Evolutionary conservation across 2,888 invertebrate genomes (phyloP).

Genomic region (Hypolimnas misippus): DNA sequence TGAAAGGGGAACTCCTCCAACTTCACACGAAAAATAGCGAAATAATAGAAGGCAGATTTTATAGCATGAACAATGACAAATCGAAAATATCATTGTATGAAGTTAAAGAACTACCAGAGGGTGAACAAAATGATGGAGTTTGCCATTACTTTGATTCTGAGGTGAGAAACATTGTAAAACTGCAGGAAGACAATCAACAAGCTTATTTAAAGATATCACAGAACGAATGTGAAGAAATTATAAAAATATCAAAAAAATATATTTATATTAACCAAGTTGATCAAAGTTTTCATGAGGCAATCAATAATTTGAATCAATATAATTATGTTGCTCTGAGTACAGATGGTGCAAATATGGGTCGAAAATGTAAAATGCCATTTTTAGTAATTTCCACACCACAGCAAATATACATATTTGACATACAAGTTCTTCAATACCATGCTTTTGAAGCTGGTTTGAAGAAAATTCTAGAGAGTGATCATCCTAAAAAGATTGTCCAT

Average conservation of each 20-base stretch:
- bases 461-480: slow-evolving; percentile 70
- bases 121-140: slow-evolving; percentile 62
- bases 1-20: slow-evolving; percentile 79
- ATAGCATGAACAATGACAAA: slow-evolving; percentile 72
- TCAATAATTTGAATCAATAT: slow-evolving; percentile 66
- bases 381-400: slow-evolving; percentile 71
- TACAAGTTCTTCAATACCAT: slow-evolving; percentile 76
- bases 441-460: slow-evolving; percentile 80
- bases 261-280: slow-evolving; percentile 78
- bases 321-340: slow-evolving; percentile 69
- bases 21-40: slow-evolving; percentile 74
- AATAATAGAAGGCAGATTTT: slow-evolving; percentile 74
- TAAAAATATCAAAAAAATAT: slow-evolving; percentile 71
- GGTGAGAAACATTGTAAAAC: slow-evolving; percentile 71
- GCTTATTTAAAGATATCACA: slow-evolving; percentile 68
- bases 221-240: slow-evolving; percentile 72
- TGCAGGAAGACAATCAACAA: slow-evolving; percentile 62
- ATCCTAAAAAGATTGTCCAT: slow-evolving; percentile 83
- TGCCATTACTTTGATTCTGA: slow-evolving; percentile 74
- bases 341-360: slow-evolving; percentile 77
- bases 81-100: slow-evolving; percentile 74
- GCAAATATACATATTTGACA: slow-evolving; percentile 80
- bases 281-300: slow-evolving; percentile 68
- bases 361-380: slow-evolving; percentile 79
- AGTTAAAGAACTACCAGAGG: slow-evolving; percentile 68